phyloP scores from a whole-genome alignment of 2,888 invertebrate genomes.

The Hedya salicella region DNA sequence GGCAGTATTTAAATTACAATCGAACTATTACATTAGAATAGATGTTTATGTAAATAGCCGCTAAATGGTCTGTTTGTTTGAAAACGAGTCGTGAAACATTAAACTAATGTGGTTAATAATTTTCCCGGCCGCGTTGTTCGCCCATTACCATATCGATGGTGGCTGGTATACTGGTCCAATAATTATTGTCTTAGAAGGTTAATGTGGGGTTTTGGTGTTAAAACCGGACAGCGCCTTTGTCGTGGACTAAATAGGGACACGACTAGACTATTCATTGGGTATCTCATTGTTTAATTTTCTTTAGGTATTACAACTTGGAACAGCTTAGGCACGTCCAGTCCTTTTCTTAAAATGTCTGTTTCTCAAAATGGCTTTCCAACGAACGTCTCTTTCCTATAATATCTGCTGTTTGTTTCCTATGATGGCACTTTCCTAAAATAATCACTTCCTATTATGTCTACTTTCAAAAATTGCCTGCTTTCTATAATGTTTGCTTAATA shows the following conservation, averaged over 20 bases:
- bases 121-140: conserved; percentile 47
- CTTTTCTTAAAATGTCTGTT: no score
- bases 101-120: conserved; percentile 62
- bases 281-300: no score
- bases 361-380: no score
- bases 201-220: conserved; percentile 31
- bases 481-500: no score
- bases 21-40: conserved; percentile 46
- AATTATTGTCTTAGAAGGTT: conserved; percentile 33
- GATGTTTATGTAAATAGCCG: conserved; percentile 53
- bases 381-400: no score
- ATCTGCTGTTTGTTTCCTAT: no score
- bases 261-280: background rate
- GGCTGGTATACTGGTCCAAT: conserved; percentile 32
- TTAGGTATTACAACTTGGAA: no score
- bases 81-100: conserved; percentile 55
- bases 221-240: conserved; percentile 14
- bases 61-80: conserved; percentile 49
- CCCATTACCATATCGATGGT: conserved; percentile 51
- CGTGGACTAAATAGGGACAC: conserved; percentile 2
- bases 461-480: no score
- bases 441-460: no score
- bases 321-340: no score
- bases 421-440: no score
- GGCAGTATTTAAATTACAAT: conserved; percentile 48